phyloP scores from a whole-genome alignment of 1,140 invertebrate genomes.

The Lordiphosa clarofinis region DNA sequence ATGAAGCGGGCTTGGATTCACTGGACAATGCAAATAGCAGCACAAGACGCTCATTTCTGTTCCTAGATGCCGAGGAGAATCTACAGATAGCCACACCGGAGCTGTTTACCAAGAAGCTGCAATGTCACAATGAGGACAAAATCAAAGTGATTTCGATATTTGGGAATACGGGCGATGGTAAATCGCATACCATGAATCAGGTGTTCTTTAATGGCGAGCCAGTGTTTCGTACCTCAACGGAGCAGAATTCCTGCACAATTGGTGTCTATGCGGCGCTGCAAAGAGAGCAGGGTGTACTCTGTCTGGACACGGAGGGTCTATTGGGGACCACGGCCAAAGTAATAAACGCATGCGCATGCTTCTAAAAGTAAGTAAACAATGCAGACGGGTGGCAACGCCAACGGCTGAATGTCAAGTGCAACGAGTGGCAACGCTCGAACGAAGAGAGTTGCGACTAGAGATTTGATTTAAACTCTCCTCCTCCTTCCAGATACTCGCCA shows the following conservation, averaged over 20 bases:
- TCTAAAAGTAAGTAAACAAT: conserved; percentile 82
- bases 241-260: conserved; percentile 88
- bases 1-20: conserved; percentile 18
- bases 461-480: too few relatives aligned
- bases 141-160: conserved; percentile 93
- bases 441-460: too few relatives aligned
- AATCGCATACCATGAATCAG: conserved; percentile 91
- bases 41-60: conserved; percentile 78
- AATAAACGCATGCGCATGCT: conserved; percentile 87
- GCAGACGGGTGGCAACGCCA: too few relatives aligned
- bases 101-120: conserved; percentile 81
- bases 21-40: conserved; percentile 27
- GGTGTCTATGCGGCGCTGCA: conserved; percentile 91
- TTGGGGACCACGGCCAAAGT: conserved; percentile 83
- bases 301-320: conserved; percentile 89
- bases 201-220: conserved; percentile 88
- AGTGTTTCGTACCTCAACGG: conserved; percentile 87
- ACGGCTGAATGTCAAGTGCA: too few relatives aligned
- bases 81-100: conserved; percentile 81
- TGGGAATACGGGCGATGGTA: conserved; percentile 93
- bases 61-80: conserved; percentile 82
- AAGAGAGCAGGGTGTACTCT: conserved; percentile 83
- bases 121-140: conserved; percentile 80
- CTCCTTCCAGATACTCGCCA: conserved; percentile 81
- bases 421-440: too few relatives aligned